Percentiles rank a stretch among this genome's conserved stretches.
phyloP scores from a whole-genome alignment of 2,888 invertebrate genomes.

The Cosmopolites sordidus region DNA sequence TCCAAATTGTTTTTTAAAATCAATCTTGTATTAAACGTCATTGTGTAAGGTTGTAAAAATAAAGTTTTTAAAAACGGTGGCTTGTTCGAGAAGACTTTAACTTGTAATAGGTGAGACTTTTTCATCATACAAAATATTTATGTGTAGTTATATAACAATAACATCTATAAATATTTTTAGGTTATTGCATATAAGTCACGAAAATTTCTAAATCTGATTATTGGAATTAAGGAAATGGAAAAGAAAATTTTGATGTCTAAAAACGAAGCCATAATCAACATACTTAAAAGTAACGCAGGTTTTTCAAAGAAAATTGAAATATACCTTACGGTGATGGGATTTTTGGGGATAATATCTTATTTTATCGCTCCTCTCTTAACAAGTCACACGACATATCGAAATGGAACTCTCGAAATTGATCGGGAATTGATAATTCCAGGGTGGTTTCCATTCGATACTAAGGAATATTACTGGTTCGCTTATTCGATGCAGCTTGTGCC shows the following conservation, averaged over 20 bases:
- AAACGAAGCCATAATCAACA: neutral
- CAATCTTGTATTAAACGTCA: too few relatives aligned
- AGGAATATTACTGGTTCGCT: constrained; percentile 21
- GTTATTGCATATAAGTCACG: neutral
- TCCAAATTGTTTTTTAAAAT: too few relatives aligned
- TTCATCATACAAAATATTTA: too few relatives aligned
- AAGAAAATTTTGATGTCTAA: neutral
- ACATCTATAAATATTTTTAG: constrained; percentile 1
- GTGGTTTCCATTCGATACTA: constrained; percentile 28
- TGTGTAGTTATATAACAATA: too few relatives aligned
- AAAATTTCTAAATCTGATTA: neutral
- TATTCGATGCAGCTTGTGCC: constrained; percentile 21
- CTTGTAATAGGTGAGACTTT: too few relatives aligned
- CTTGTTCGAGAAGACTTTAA: too few relatives aligned
- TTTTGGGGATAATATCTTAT: neutral
- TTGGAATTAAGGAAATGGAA: constrained; percentile 3
- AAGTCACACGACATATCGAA: neutral
- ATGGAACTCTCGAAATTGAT: too few relatives aligned
- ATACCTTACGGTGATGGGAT: neutral
- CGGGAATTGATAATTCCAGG: constrained; percentile 19
- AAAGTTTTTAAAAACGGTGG: too few relatives aligned
- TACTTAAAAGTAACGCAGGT: constrained; percentile 1
- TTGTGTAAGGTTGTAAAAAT: too few relatives aligned
- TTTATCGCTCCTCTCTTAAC: neutral
- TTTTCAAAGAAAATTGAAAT: constrained; percentile 1